Evolutionary conservation across 2,888 invertebrate genomes (phyloP), one percentile per base, ranked within the genome.

Genomic region (Crocallis elinguaria): DNA sequence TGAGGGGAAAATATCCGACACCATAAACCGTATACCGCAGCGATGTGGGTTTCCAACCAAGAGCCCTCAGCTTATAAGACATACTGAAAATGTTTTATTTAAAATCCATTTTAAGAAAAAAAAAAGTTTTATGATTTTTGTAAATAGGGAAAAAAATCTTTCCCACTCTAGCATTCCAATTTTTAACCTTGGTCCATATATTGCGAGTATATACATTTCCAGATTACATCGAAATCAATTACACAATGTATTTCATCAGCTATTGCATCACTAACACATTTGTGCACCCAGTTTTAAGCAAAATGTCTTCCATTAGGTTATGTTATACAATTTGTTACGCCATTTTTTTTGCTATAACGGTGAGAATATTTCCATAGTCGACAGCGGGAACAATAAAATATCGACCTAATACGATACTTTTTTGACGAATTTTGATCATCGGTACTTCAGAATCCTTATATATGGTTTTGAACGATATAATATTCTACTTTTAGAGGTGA

Each of bases 301-400:
- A 66, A 79, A 83, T 75, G 90, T 90, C 90, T 90, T 90, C 90
- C 90, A 90, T 83, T 89, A 89, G 88, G 79, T 84, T 86, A 86
- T 79, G 75, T 77, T 79, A 70, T 61, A 66, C 55, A 61, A 49
- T 71, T 70, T 64, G 51, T 61, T 64, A 60, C 50, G 48, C 48
- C 43, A 58, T 48, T 60, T n/a, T 66, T 66, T 54, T 30, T 64
- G 63, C 52, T 61, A 66, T 57, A 53, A 59, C 59, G 54, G 56
- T 59, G 49, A 54, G 51, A 64, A 60, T 65, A 52, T 67, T 67
- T 71, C 62, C 66, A 66, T 70, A 70, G 19, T 39, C 16, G 66
- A 76, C 73, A 81, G 68, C 69, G 88, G 88, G 88, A 89, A 82
- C 88, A 90, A 88, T 76, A 71, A 74, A 63, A 59, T 73, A 75